phyloP scores from a whole-genome alignment of 2,113 vertebrate species.

The Macaca mulatta region DNA sequence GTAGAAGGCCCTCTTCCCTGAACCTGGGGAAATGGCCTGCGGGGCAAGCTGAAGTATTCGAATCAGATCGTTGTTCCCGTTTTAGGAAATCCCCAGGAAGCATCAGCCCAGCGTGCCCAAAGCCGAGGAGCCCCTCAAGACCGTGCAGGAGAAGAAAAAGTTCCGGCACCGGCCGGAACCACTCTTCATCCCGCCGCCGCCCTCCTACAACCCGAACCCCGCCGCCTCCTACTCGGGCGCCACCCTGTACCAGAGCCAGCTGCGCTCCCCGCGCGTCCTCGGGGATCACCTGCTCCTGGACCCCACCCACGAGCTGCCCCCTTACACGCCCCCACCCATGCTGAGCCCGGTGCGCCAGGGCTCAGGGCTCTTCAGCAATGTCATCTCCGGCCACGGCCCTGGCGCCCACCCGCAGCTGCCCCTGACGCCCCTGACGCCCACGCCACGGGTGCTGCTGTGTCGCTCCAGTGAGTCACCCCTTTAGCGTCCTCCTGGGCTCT shows the following conservation, averaged over 20 bases:
- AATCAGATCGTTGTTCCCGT: background rate
- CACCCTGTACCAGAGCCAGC: constrained; percentile 91
- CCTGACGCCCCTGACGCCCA: constrained; percentile 85
- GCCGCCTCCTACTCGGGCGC: constrained; percentile 83
- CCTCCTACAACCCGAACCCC: constrained; percentile 81
- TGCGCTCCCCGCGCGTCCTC: constrained; percentile 86
- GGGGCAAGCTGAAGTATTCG: background rate
- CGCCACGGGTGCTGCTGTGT: constrained; percentile 86
- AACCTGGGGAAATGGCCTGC: background rate
- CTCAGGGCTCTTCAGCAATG: constrained; percentile 91
- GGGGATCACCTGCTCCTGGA: constrained; percentile 85
- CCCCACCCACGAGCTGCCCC: constrained; percentile 80
- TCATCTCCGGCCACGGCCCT: constrained; percentile 78
- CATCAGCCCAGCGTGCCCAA: constrained; percentile 73
- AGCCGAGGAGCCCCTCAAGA: constrained; percentile 81
- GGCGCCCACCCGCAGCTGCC: constrained; percentile 83
- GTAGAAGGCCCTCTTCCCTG: background rate
- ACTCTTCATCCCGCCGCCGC: constrained; percentile 90
- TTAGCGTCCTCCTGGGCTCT: background rate
- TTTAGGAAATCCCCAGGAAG: constrained; percentile 85
- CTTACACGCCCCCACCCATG: constrained; percentile 93
- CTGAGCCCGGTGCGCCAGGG: constrained; percentile 92
- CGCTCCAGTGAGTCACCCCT: constrained; percentile 86
- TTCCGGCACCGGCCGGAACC: constrained; percentile 88
- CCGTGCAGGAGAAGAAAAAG: constrained; percentile 86